Conservation (phyloP, 1,140 invertebrate species). For the Diorhabda carinulata region DNA sequence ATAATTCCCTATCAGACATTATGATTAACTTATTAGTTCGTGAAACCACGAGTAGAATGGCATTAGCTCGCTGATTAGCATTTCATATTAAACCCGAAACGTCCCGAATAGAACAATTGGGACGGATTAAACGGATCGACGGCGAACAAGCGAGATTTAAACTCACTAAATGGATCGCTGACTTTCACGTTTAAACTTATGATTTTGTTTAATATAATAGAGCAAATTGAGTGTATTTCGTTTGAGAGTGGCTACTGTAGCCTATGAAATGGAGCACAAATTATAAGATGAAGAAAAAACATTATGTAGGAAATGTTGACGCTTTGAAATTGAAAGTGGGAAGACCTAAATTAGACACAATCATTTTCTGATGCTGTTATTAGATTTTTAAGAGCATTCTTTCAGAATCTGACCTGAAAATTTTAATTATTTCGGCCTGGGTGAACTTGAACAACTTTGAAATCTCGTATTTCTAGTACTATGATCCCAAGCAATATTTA, state of each 20-base stretch:
- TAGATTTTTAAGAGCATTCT: no score
- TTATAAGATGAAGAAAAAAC: no score
- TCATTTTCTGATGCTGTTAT: no score
- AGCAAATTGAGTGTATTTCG: neutral
- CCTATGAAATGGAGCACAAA: no score
- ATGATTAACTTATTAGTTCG: constrained; percentile 2
- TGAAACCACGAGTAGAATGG: neutral
- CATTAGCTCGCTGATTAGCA: constrained; percentile 1
- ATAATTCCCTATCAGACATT: constrained; percentile 1
- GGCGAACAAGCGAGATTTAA: neutral
- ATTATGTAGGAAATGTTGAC: no score
- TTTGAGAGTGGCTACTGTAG: neutral
- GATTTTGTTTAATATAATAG: constrained; percentile 3
- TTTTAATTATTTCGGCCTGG: no score
- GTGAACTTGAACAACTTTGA: no score
- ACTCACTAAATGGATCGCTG: neutral
- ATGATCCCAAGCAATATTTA: no score
- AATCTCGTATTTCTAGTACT: no score
- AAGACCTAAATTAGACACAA: no score
- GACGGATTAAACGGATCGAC: neutral
- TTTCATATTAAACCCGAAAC: constrained; percentile 2
- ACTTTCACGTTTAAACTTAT: neutral
- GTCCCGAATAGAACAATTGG: neutral
- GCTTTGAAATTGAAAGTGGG: no score
- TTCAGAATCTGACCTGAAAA: no score